phyloP scores from a whole-genome alignment of 2,113 vertebrate genomes.

The Emydocephalus ijimae region DNA sequence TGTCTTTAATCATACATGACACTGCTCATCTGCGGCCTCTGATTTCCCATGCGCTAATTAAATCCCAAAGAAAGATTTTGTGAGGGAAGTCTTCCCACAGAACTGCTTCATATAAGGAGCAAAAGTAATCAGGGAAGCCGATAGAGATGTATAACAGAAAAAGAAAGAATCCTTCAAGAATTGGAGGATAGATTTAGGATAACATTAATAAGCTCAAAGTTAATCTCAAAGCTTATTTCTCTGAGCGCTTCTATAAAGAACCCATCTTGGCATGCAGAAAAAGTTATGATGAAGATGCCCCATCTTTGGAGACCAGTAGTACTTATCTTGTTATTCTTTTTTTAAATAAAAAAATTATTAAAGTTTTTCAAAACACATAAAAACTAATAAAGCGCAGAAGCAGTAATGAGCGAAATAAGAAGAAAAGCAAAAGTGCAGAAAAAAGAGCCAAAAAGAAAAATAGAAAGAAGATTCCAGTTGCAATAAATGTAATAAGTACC shows the following conservation, averaged over 20 bases:
- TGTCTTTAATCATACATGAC: background rate
- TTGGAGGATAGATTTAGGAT: background rate
- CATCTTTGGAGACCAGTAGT: background rate
- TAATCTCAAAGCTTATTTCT: background rate
- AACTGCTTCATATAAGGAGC: background rate
- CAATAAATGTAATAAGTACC: background rate
- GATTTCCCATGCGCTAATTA: background rate
- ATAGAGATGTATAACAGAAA: background rate
- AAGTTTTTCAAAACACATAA: background rate
- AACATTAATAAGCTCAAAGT: background rate
- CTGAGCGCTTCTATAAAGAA: background rate
- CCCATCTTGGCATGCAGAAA: background rate
- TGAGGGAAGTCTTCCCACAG: background rate
- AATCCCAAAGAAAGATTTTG: background rate
- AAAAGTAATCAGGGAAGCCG: background rate
- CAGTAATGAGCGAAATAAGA: background rate
- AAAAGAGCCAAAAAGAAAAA: background rate
- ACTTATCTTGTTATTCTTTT: background rate
- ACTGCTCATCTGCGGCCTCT: background rate
- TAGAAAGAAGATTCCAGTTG: background rate
- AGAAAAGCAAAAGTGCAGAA: background rate
- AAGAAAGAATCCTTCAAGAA: background rate
- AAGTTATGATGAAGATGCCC: background rate
- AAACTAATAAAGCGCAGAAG: background rate
- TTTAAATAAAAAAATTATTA: background rate